Evolutionary conservation across 2,797 vertebrate species (phyloP), one percentile per base, ranked within the genome.

Genomic region (Ctenopoma multispine): DNA sequence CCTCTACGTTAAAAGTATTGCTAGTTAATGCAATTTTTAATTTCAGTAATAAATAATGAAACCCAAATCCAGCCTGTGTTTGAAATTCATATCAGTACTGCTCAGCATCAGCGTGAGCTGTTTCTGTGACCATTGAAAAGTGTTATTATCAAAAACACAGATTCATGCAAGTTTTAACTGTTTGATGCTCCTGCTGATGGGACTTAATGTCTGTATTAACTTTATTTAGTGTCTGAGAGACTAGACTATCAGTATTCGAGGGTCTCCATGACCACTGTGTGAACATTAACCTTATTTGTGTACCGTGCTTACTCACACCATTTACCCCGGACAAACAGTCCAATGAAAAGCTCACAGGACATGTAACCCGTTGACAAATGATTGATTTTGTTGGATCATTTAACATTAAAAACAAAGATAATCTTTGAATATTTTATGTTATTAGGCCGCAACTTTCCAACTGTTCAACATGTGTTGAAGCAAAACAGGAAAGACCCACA

Each of bases 261-360:
- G 56, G 36, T 74, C 40, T 68, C 9, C 11, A 1, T 83, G 77
- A 72, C 47, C 60, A 15, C 15, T 50, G 18, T 34, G 27, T 75
- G 59, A 69, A 40, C 67, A 50, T 65, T 75, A 31, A 54, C 61
- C 43, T n/a, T 48, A 24, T 81, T 57, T 80, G 53, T 66, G 31
- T 63, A 23, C 48, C 38, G 36, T 62, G 24, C 36, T 18, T 43
- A 56, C 38, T 31, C 24, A 27, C 51, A 55, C 12, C 12, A 27
- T 53, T 61, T 27, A 68, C 66, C 40, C 43, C 8, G 49, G 50
- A 63, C 62, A 77, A 58, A 48, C 53, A 46, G 56, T 58, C 54
- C 71, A 81, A 41, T 40, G 27, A 56, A 75, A 75, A 47, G 20
- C 21, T 53, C 14, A 29, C 12, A 44, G 59, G 20, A 43, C 14